Evolutionary conservation across 2,113 vertebrate genomes (phyloP).

Genomic region (Gobio gobio): DNA sequence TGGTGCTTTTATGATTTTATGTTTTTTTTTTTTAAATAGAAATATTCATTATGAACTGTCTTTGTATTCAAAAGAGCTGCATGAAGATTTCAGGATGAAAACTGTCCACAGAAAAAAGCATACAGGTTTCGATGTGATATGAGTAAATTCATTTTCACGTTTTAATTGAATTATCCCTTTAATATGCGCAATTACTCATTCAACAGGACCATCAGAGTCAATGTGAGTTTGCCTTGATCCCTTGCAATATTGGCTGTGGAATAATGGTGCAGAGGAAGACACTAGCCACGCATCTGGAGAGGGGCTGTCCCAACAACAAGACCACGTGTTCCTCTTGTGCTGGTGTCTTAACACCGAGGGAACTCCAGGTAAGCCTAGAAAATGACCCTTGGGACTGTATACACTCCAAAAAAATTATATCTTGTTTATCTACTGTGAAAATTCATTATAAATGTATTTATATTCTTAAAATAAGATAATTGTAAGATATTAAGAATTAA

Average conservation of each 20-base stretch:
- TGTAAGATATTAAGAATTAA: background rate
- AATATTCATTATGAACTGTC: background rate
- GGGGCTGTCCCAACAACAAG: conserved; percentile 73
- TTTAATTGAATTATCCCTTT: background rate
- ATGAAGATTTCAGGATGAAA: background rate
- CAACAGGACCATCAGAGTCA: conserved; percentile 75
- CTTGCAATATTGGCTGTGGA: conserved; percentile 77
- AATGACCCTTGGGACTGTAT: background rate
- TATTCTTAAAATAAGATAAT: background rate
- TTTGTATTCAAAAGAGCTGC: background rate
- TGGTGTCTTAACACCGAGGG: conserved; percentile 58
- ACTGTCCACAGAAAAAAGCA: background rate
- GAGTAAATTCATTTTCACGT: background rate
- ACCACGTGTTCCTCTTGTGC: conserved; percentile 64
- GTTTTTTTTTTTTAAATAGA: background rate
- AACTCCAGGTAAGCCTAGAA: conserved; percentile 65
- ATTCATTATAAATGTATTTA: background rate
- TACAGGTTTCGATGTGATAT: background rate
- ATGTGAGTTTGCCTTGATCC: conserved; percentile 76
- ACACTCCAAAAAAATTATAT: background rate
- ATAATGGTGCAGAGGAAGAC: conserved; percentile 72
- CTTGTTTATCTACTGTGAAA: no score
- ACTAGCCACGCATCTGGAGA: conserved; percentile 74
- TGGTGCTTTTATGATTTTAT: no score
- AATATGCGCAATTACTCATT: background rate